Percentiles rank a stretch among this genome's conserved stretches.
phyloP scores from a whole-genome alignment of 2,797 vertebrate species.

The Mormyrops attenuatus region DNA sequence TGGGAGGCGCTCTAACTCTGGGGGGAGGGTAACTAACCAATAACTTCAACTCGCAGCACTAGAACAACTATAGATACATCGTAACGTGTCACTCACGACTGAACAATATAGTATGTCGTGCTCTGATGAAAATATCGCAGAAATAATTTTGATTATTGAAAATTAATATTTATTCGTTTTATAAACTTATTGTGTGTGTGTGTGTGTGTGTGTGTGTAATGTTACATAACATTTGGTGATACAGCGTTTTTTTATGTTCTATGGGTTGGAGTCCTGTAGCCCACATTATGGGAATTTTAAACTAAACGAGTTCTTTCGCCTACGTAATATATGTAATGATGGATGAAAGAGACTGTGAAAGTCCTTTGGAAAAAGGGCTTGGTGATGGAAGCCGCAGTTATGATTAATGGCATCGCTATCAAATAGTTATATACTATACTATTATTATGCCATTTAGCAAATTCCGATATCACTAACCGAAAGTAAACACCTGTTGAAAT shows the following conservation, averaged over 20 bases:
- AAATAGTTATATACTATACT: constrained; percentile 10
- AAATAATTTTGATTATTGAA: neutral
- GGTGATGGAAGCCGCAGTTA: neutral
- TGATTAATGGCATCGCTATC: neutral
- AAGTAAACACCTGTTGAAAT: constrained; percentile 2
- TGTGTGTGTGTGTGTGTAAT: neutral
- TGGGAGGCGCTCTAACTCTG: constrained; percentile 24
- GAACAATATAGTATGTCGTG: neutral
- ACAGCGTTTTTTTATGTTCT: neutral
- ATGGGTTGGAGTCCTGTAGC: neutral
- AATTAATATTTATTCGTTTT: neutral
- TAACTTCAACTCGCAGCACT: neutral
- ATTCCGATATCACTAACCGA: constrained; percentile 17
- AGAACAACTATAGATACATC: neutral
- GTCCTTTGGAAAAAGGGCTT: neutral
- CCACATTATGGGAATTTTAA: neutral
- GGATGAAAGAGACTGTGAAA: neutral
- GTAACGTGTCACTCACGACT: neutral
- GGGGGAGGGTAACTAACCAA: constrained; percentile 12
- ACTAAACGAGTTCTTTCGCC: neutral
- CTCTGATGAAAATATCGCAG: neutral
- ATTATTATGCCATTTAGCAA: constrained; percentile 21
- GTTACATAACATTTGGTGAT: neutral
- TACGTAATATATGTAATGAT: neutral
- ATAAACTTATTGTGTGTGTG: neutral